phyloP scores from a whole-genome alignment of 2,888 invertebrate species.

The Dermolepida albohirtum region DNA sequence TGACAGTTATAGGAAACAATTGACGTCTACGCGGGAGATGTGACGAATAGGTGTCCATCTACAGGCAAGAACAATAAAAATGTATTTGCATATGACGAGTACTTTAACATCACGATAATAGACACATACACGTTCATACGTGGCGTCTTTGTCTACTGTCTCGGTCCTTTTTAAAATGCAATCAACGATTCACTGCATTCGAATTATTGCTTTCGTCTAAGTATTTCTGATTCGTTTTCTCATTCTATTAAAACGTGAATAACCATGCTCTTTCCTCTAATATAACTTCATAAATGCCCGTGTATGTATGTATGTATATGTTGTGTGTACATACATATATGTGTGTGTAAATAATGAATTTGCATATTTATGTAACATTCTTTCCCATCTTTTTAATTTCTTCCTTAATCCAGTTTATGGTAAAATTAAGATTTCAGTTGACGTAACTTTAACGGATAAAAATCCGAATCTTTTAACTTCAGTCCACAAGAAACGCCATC shows the following conservation, averaged over 20 bases:
- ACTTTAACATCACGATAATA: constrained; percentile 5
- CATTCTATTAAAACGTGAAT: constrained; percentile 24
- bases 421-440: constrained; percentile 30
- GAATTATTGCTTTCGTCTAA: constrained; percentile 38
- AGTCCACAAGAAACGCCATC: constrained; percentile 21
- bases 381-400: too few species aligned
- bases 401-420: constrained; percentile 12
- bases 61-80: constrained; percentile 31
- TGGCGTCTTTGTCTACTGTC: constrained; percentile 19
- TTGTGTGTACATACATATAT: too few species aligned
- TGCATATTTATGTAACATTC: too few species aligned
- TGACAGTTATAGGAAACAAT: constrained; percentile 37
- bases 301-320: too few species aligned
- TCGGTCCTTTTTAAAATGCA: constrained; percentile 19
- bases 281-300: background rate
- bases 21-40: constrained; percentile 32
- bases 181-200: constrained; percentile 22
- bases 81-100: constrained; percentile 32
- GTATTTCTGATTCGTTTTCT: constrained; percentile 29
- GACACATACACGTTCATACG: background rate
- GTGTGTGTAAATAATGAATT: too few species aligned
- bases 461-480: constrained; percentile 3
- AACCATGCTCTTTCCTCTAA: constrained; percentile 23
- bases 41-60: constrained; percentile 33
- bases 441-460: constrained; percentile 9